These are phyloP conservation scores for Catharus fuscescens DNA, from an alignment of 2,113 vertebrate species.

Conservation along the genomic window DNA sequence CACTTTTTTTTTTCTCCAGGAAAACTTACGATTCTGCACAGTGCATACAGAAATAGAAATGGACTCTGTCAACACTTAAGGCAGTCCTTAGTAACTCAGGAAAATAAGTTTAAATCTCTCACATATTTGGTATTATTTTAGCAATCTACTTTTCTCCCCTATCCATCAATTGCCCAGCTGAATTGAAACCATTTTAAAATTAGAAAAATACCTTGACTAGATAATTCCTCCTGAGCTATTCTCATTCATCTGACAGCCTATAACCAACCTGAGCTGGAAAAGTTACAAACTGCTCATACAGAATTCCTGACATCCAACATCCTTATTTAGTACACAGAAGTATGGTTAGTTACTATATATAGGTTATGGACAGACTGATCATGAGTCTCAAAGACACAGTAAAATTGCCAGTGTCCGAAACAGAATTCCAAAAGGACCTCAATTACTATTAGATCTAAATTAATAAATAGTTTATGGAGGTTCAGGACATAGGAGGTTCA, in stretches of 20 bases:
- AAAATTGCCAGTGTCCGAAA: background rate
- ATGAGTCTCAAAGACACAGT: background rate
- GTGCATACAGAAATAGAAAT: background rate
- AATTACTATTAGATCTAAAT: background rate
- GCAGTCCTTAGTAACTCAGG: background rate
- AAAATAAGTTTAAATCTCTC: background rate
- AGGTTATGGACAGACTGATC: background rate
- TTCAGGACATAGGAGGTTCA: background rate
- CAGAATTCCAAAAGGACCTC: background rate
- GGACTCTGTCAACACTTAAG: background rate
- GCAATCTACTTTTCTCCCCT: background rate
- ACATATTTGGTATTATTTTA: background rate
- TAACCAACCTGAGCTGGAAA: background rate
- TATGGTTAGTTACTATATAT: accelerated
- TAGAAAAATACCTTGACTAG: background rate
- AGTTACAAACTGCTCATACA: background rate
- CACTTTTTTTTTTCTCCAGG: background rate
- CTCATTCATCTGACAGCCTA: background rate
- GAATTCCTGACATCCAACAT: background rate
- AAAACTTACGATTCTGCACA: background rate
- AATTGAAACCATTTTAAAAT: background rate
- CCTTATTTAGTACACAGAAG: background rate
- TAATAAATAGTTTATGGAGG: background rate
- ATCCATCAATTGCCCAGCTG: background rate
- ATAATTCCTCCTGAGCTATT: background rate